Evolutionary conservation across 2,113 vertebrate genomes (phyloP).

Genomic region (Tylochromis polylepis): DNA sequence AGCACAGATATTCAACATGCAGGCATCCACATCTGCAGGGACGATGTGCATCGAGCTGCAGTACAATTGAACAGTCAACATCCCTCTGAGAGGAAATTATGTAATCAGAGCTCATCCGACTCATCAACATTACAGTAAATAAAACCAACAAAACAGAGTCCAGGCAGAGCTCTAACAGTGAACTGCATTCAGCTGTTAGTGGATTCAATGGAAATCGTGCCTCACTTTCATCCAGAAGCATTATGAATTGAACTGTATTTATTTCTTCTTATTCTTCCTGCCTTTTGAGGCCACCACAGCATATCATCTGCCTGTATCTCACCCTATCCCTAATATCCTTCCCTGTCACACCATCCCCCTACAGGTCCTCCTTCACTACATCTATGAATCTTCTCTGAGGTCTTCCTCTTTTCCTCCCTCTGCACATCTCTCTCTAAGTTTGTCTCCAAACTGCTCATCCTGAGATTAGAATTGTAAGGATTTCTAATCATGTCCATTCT

Average conservation of each 20-base stretch:
- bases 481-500: neutral
- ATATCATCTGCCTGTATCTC: neutral
- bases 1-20: neutral
- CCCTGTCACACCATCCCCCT: neutral
- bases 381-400: neutral
- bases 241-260: neutral
- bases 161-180: neutral
- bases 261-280: neutral
- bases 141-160: neutral
- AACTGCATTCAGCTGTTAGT: neutral
- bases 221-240: rapidly evolving
- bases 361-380: neutral
- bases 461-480: neutral
- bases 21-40: neutral
- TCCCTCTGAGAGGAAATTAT: neutral
- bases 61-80: neutral
- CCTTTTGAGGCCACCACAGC: neutral
- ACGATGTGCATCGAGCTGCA: neutral
- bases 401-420: neutral
- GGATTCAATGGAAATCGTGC: neutral
- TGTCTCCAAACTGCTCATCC: neutral
- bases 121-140: neutral
- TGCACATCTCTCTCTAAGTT: neutral
- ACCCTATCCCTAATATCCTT: neutral
- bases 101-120: neutral